Conservation (phyloP, 2,888 invertebrate species). For the Ctena decussata region DNA sequence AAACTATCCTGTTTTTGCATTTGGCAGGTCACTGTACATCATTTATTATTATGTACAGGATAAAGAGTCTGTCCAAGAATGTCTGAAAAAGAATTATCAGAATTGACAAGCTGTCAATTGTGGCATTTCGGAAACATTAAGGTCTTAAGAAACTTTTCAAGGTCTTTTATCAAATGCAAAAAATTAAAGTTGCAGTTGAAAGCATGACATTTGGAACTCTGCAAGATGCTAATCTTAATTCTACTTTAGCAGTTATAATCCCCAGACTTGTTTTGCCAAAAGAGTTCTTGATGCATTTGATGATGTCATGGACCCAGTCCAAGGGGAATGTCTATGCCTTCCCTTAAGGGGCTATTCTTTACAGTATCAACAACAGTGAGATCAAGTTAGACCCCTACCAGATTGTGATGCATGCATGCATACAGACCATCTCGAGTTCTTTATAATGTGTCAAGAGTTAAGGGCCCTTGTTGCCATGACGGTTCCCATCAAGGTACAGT, state of each 20-base stretch:
- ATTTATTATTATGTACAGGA: not conserved
- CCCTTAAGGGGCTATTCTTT: too few relatives aligned
- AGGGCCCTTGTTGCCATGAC: not conserved
- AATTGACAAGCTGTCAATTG: not conserved
- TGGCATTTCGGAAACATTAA: not conserved
- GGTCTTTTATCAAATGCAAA: not conserved
- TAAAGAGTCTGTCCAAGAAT: not conserved
- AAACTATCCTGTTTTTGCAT: too few relatives aligned
- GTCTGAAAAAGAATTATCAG: not conserved
- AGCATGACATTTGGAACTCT: not conserved
- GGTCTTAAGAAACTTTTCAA: not conserved
- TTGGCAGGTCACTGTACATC: not conserved
- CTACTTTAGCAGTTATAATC: not conserved
- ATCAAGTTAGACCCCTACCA: too few relatives aligned
- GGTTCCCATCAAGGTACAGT: not conserved
- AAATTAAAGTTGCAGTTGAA: not conserved
- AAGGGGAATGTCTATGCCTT: too few relatives aligned
- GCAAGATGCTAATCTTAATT: conserved; percentile 1
- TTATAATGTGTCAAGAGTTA: too few relatives aligned
- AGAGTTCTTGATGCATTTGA: too few relatives aligned
- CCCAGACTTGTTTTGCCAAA: too few relatives aligned
- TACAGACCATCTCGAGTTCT: too few relatives aligned
- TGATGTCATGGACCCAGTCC: too few relatives aligned
- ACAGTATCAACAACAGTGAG: too few relatives aligned
- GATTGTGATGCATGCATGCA: too few relatives aligned